Conservation (phyloP, 1,140 invertebrate genomes). For the Saccostrea echinata region DNA sequence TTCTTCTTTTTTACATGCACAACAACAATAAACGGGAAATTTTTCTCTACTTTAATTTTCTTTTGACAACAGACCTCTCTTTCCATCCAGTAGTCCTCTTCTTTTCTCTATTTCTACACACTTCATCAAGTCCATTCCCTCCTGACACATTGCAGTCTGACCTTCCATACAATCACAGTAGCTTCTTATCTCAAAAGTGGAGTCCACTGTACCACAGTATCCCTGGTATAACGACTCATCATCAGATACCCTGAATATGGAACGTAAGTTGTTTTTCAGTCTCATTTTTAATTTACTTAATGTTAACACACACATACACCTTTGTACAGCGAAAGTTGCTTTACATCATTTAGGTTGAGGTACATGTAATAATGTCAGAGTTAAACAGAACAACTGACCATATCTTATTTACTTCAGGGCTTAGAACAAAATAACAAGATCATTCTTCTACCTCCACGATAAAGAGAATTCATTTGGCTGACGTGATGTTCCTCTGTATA, state of each 20-base stretch:
- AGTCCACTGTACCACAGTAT: constrained; percentile 54
- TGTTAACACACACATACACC: no score
- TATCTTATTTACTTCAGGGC: no score
- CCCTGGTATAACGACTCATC: constrained; percentile 63
- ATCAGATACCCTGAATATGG: not conserved
- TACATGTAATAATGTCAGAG: no score
- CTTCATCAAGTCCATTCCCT: constrained; percentile 46
- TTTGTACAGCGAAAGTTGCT: no score
- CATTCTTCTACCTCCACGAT: not conserved
- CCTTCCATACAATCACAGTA: constrained; percentile 63
- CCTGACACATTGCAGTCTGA: constrained; percentile 47
- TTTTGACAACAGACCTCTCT: constrained; percentile 35
- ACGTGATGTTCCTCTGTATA: constrained; percentile 13
- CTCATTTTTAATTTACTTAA: no score
- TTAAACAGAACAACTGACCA: no score
- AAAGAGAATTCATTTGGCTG: not conserved
- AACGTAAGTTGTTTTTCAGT: no score
- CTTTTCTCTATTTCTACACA: constrained; percentile 53
- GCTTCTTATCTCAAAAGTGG: not conserved
- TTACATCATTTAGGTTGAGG: no score
- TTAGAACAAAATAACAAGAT: no score
- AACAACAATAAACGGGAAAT: no score
- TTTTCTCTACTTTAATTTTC: no score
- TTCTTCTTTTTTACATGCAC: no score
- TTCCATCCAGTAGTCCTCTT: constrained; percentile 9